Percentiles rank a stretch among this genome's conserved stretches.
Conservation (phyloP, 35 echinoderm and acorn worm species). For the Lytechinus pictus region DNA sequence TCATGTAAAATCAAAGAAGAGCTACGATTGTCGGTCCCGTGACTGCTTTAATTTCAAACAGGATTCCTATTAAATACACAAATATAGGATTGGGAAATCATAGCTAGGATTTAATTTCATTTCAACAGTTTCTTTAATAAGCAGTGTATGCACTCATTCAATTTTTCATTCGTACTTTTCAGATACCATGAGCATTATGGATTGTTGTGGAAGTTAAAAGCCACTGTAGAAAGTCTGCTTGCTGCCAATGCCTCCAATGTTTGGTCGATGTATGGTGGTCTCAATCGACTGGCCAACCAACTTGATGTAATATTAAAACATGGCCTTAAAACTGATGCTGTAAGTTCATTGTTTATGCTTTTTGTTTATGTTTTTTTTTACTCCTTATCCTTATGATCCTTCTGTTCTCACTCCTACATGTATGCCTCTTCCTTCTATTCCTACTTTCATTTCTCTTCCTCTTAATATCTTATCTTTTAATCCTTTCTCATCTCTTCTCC, state of each 20-base stretch:
- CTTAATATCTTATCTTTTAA: too few relatives aligned
- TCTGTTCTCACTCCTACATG: too few relatives aligned
- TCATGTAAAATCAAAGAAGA: too few relatives aligned
- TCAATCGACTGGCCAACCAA: conserved; percentile 59
- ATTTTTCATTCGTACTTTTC: neutral
- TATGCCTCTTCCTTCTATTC: too few relatives aligned
- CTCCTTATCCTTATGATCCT: too few relatives aligned
- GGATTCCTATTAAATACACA: too few relatives aligned
- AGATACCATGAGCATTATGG: conserved; percentile 63
- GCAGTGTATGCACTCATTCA: neutral
- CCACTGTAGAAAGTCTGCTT: conserved; percentile 65
- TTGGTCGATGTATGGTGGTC: conserved; percentile 74
- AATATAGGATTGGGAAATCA: neutral
- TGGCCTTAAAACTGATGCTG: neutral
- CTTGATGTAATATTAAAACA: conserved; percentile 67
- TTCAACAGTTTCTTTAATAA: neutral
- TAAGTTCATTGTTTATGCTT: neutral
- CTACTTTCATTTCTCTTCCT: too few relatives aligned
- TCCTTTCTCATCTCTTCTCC: too few relatives aligned
- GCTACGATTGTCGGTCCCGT: too few relatives aligned
- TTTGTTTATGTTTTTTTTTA: neutral
- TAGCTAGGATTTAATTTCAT: too few relatives aligned
- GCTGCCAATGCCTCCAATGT: conserved; percentile 71
- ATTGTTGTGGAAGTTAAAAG: conserved; percentile 66
- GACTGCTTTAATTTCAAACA: too few relatives aligned